Conservation (phyloP, 2,888 invertebrate genomes). For the Syrista parreyssii region DNA sequence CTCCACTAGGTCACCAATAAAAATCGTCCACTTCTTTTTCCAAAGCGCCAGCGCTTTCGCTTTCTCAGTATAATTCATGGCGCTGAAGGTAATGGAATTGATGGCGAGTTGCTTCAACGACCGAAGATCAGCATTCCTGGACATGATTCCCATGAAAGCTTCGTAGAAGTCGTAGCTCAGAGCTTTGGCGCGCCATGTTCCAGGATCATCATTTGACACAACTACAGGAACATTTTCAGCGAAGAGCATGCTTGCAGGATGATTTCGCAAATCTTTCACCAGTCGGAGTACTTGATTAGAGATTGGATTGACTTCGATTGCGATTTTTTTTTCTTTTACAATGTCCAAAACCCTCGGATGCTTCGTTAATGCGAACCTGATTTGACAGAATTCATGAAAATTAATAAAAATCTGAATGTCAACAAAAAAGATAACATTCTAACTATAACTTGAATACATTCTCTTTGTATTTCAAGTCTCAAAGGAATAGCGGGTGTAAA, state of each 20-base stretch:
- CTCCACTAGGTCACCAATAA: slow-evolving; percentile 60
- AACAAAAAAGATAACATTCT: background rate
- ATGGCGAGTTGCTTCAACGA: slow-evolving; percentile 79
- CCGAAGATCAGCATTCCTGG: slow-evolving; percentile 74
- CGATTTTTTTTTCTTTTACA: slow-evolving; percentile 72
- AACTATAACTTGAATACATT: background rate
- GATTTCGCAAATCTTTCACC: slow-evolving; percentile 79
- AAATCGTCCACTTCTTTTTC: slow-evolving; percentile 71
- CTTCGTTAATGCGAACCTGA: slow-evolving; percentile 73
- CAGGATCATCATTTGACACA: slow-evolving; percentile 83
- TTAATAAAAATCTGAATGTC: background rate
- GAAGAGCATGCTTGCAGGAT: slow-evolving; percentile 76
- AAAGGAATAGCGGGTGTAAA: background rate
- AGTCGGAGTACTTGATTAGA: slow-evolving; percentile 81
- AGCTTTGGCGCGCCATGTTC: slow-evolving; percentile 79
- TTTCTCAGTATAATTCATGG: slow-evolving; percentile 69
- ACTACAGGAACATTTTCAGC: slow-evolving; percentile 79
- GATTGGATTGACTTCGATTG: slow-evolving; percentile 82
- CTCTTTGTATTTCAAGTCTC: background rate
- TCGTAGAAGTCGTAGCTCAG: slow-evolving; percentile 84
- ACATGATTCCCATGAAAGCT: slow-evolving; percentile 81
- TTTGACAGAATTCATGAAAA: background rate
- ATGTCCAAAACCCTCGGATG: slow-evolving; percentile 76
- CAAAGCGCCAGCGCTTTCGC: slow-evolving; percentile 68
- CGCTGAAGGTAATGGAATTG: slow-evolving; percentile 80